Evolutionary conservation across 1,140 invertebrate species (phyloP), one percentile per base, ranked within the genome.

Genomic region (Tetramorium alpestre): DNA sequence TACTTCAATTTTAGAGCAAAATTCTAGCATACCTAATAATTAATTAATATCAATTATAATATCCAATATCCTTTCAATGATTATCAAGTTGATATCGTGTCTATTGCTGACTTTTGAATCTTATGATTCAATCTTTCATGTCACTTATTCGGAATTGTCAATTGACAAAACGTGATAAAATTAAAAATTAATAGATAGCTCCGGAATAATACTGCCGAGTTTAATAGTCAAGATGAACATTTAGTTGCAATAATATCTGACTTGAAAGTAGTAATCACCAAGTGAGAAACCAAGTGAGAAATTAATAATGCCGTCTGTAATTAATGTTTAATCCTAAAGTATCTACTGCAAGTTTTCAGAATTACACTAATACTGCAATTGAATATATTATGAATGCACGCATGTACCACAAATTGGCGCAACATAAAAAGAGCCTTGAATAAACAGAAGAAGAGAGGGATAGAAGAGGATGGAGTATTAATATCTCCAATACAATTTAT

Each of bases 401-500:
- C 10, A 49, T 49, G 49, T 49, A 16, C 10, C 64, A 3, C 38
- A 67, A 67, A 67, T 41, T 65, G n/a, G 10, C 1, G 8, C 18
- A 22, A 22, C 38, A 22, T 44, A 41, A 22, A 67, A 44, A 10
- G 3, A 67, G 4, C 38, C 16, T 38, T 38, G 25, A 6, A 10
- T 22, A 67, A 67, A 65, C 28, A 8, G n/a, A 4, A 69, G 22
- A n/a, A 22, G 41, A 44, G 10, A 33, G 28, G n/a, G 5, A 13
- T 44, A 4, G 11, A 44, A 10, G 5, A 69, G n/a, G 5, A 47
- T 69, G 2, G 2, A 16, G 13, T 11, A 54, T 47, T 33, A 33
- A 38, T 44, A 44, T 1, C 25, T 44, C 10, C 65, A 69, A 22
- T 22, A 44, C 3, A 13, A 44, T 92, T 91, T 88, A 87, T 85